Evolutionary conservation across 2,888 invertebrate species (phyloP).

Genomic region (Cataglyphis rosenhaueri): DNA sequence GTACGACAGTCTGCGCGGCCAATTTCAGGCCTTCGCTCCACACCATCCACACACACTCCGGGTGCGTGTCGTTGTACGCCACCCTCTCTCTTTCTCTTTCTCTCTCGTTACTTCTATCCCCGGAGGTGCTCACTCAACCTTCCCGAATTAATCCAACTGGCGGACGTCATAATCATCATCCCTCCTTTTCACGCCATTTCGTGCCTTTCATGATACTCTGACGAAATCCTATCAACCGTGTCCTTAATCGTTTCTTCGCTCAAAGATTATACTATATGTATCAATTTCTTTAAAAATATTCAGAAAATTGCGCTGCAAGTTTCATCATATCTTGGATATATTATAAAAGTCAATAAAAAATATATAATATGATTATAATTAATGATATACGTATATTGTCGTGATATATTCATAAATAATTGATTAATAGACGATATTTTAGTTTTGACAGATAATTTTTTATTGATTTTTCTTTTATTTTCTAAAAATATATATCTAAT

Average conservation of each 20-base stretch:
- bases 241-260: background rate
- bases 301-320: background rate
- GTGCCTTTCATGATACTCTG: conserved; percentile 28
- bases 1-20: conserved; percentile 67
- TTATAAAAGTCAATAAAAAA: background rate
- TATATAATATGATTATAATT: background rate
- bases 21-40: conserved; percentile 73
- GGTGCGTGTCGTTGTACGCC: background rate
- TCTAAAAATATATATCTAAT: background rate
- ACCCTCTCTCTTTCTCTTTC: conserved; percentile 48
- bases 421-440: background rate
- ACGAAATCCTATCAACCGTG: conserved; percentile 10
- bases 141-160: conserved; percentile 53
- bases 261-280: background rate
- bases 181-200: conserved; percentile 57
- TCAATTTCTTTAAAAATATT: background rate
- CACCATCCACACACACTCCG: conserved; percentile 38
- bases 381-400: background rate
- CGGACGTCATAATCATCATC: conserved; percentile 76
- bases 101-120: conserved; percentile 38
- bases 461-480: background rate
- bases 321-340: background rate
- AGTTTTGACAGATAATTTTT: background rate
- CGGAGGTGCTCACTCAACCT: conserved; percentile 21
- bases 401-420: conserved; percentile 12